Base-by-base conservation (phyloP, 2,888 invertebrate genomes). In the Chydorus sphaericus region DNA sequence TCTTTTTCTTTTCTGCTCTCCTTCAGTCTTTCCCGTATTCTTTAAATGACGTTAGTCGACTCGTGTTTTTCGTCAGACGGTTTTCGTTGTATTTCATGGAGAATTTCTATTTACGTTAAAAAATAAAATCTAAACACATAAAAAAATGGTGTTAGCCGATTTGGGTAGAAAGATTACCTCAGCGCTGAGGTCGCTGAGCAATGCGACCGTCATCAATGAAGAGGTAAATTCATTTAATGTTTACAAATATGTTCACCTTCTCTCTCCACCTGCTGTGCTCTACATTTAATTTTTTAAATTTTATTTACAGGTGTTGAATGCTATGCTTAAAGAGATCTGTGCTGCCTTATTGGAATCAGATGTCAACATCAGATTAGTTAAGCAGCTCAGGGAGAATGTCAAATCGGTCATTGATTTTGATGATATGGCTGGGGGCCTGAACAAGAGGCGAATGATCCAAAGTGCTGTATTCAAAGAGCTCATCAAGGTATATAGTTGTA, bases 301-400 rank as follows among this genome's bases (percentile, higher is more conserved):
- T n/a, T n/a, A n/a, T n/a, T n/a, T n/a, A n/a, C 66, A 92, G 88
- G 98, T 97, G 61, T 76, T 99, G 63, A 93, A 96, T 82, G 85
- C 91, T 72, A 96, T 99, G 93, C 82, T 99, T 54, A 98, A 98
- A 73, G 94, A 97, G 73, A 93, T 98, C 68, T 96, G 96, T 70
- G 85, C 90, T 59, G 98, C 98, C 18, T 76, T 99, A 58, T 75
- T 99, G 59, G 97, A 98, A 76, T 92, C 97, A 63, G 98, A 98
- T 79, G 79, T 79, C 14, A 97, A 98, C 73, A 92, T 98, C 63
- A 80, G 84, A 63, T 76, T 97, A 63, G 97, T 98, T 0, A 96
- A 94, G 72, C 84, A 90, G 70, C 76, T 98, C 39, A 78, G 94
- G 62, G 96, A 97, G 73, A 98, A 97, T 91, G 96, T 98, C 29